Percentiles rank a stretch among this genome's conserved stretches.
Conservation (phyloP, 2,797 vertebrate genomes). For the Eulemur coronatus region DNA sequence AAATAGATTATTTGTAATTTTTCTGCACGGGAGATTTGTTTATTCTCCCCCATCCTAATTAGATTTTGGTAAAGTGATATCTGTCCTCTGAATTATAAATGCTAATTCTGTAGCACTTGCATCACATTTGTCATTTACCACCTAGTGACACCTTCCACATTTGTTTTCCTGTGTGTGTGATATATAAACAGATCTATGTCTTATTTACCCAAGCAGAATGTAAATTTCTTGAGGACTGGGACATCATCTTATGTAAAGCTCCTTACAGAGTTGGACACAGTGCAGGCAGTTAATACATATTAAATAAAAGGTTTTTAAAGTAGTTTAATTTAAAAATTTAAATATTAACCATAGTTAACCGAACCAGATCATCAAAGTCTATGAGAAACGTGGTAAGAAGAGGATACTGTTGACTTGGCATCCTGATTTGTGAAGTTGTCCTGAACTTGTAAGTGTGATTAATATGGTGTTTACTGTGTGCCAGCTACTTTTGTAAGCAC, state of each 20-base stretch:
- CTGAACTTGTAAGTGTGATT: not conserved
- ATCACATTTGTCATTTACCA: not conserved
- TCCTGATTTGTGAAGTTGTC: not conserved
- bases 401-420: not conserved
- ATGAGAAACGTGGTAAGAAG: not conserved
- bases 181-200: not conserved
- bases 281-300: constrained; percentile 27
- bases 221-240: constrained; percentile 28
- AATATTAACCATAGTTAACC: constrained; percentile 12
- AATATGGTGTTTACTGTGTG: not conserved
- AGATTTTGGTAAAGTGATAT: constrained; percentile 40
- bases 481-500: not conserved
- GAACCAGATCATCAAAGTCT: not conserved
- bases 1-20: not conserved
- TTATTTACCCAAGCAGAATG: not conserved
- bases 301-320: constrained; percentile 30
- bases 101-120: constrained; percentile 13
- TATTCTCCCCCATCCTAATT: not conserved
- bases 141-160: not conserved
- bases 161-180: constrained; percentile 20
- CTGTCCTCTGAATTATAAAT: constrained; percentile 53
- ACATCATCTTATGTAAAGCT: constrained; percentile 24
- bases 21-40: not conserved
- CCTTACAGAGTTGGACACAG: not conserved
- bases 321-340: constrained; percentile 29